phyloP scores from a whole-genome alignment of 2,113 vertebrate species.

The Suricata suricatta region DNA sequence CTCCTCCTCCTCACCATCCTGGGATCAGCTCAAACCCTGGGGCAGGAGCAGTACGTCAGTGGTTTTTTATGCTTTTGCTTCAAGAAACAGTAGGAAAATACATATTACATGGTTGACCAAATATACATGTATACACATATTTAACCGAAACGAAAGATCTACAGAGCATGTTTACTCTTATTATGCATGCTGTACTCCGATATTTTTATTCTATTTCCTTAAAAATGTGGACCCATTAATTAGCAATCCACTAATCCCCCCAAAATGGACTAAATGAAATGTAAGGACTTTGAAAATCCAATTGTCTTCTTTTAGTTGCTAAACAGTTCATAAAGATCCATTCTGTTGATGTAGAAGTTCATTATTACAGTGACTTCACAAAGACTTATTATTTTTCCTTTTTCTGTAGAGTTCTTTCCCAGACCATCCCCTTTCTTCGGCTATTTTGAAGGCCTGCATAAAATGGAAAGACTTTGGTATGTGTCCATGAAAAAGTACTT shows the following conservation, averaged over 20 bases:
- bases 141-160: background rate
- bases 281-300: slow-evolving; percentile 3
- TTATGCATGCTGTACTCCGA: background rate
- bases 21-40: background rate
- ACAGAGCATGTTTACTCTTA: background rate
- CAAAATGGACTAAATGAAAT: background rate
- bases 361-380: background rate
- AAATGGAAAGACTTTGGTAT: slow-evolving; percentile 5
- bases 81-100: background rate
- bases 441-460: background rate
- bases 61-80: background rate
- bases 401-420: slow-evolving; percentile 19
- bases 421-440: background rate
- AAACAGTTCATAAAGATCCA: background rate
- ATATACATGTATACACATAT: background rate
- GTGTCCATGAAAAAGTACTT: slow-evolving; percentile 42
- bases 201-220: background rate
- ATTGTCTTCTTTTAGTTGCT: background rate
- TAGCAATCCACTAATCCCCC: background rate
- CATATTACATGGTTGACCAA: background rate
- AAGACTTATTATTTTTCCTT: background rate
- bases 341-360: background rate
- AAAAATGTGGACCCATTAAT: background rate
- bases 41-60: background rate
- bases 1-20: fast-evolving